Percentiles rank a stretch among this genome's conserved stretches.
Evolutionary conservation across 2,888 invertebrate genomes (phyloP).

Genomic region (Hoplodrina blanda): DNA sequence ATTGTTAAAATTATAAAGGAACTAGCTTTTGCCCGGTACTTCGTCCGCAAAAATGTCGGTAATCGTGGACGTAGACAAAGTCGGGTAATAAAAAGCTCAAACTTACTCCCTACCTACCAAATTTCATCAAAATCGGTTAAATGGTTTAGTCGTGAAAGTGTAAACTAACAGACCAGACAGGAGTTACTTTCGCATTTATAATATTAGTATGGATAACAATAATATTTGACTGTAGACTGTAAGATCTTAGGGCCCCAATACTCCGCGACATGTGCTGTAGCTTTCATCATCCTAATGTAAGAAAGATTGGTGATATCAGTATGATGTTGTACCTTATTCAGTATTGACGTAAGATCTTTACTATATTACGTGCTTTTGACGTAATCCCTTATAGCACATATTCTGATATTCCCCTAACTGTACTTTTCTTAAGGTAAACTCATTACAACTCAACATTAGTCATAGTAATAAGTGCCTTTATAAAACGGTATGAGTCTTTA

Average conservation of each 20-base stretch:
- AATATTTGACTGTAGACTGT: too few species aligned
- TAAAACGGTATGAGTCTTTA: conserved; percentile 29
- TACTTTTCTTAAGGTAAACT: conserved; percentile 14
- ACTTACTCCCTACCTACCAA: too few species aligned
- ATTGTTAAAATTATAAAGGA: neutral
- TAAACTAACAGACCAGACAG: too few species aligned
- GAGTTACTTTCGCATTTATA: too few species aligned
- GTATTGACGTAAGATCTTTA: neutral
- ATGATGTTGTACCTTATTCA: neutral
- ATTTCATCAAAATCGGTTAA: too few species aligned
- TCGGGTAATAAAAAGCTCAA: too few species aligned
- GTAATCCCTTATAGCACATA: neutral
- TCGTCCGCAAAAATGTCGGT: too few species aligned
- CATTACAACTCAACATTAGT: neutral
- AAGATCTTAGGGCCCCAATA: neutral
- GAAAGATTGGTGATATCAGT: neutral
- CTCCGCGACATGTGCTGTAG: too few species aligned
- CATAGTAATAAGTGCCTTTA: conserved; percentile 7
- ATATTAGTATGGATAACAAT: too few species aligned
- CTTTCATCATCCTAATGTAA: neutral
- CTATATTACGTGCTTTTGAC: neutral
- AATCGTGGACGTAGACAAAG: too few species aligned
- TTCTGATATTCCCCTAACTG: conserved; percentile 6
- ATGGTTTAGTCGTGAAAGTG: too few species aligned
- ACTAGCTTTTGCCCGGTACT: too few species aligned